A percentile compares a stretch with the other conserved stretches of the same genome.
phyloP scores from a whole-genome alignment of 2,888 invertebrate genomes.

The Cacoxenus indagator region DNA sequence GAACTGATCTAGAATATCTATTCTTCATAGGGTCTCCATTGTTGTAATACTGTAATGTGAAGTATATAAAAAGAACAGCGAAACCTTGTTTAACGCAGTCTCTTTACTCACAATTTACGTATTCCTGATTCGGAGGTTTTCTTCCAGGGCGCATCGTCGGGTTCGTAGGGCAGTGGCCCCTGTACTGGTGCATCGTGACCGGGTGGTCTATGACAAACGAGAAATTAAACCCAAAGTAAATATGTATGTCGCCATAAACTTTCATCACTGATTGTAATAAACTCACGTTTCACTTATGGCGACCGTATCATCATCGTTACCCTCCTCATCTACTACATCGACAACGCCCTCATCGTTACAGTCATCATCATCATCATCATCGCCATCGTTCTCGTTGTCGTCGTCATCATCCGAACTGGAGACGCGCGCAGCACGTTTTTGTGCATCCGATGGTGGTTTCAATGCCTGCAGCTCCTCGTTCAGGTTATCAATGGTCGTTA shows the following conservation, averaged over 20 bases:
- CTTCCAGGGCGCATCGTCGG: constrained; percentile 97
- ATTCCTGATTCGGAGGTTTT: constrained; percentile 85
- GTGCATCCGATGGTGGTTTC: constrained; percentile 67
- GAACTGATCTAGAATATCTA: no score
- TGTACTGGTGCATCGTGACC: constrained; percentile 93
- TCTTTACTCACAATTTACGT: constrained; percentile 90
- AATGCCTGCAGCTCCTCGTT: constrained; percentile 89
- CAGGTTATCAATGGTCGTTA: constrained; percentile 91
- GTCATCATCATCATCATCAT: constrained; percentile 45
- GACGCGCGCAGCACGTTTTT: constrained; percentile 36
- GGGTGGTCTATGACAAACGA: constrained; percentile 63
- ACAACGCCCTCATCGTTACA: constrained; percentile 48
- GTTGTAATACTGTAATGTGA: no score
- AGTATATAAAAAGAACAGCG: no score
- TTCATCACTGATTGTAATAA: no score
- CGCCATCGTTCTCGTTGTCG: constrained; percentile 63
- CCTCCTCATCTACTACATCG: constrained; percentile 45
- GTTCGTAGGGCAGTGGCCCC: constrained; percentile 96
- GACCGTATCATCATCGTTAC: constrained; percentile 39
- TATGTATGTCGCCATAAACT: neutral
- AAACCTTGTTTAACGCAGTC: no score
- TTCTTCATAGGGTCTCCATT: neutral
- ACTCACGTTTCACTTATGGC: constrained; percentile 57
- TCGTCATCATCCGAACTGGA: constrained; percentile 62
- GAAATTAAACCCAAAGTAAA: neutral